Conservation (phyloP, 2,888 invertebrate species). For the Cylloceria caligata region DNA sequence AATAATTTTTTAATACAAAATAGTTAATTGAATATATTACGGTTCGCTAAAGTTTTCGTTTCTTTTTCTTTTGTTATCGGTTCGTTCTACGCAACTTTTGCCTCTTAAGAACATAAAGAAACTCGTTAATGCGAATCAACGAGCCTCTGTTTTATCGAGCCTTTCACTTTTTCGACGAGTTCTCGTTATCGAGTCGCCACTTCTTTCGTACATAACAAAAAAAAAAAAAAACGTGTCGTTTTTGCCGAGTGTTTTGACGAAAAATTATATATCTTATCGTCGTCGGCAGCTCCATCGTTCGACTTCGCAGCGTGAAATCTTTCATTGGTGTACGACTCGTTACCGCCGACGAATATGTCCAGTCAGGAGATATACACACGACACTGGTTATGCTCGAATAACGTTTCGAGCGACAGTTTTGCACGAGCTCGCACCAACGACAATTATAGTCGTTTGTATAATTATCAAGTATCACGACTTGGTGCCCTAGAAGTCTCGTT, state of each 20-base stretch:
- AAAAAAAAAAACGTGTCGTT: neutral
- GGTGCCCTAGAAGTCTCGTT: slow-evolving; percentile 45
- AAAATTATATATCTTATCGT: slow-evolving; percentile 17
- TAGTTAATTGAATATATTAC: too few relatives aligned
- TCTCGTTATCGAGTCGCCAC: slow-evolving; percentile 7
- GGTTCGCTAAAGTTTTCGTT: too few relatives aligned
- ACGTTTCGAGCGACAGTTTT: slow-evolving; percentile 58
- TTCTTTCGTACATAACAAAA: slow-evolving; percentile 15
- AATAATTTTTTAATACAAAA: too few relatives aligned
- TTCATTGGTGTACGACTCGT: neutral
- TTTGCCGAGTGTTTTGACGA: neutral
- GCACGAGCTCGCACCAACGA: slow-evolving; percentile 48
- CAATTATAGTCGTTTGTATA: slow-evolving; percentile 51
- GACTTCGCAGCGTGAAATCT: slow-evolving; percentile 34
- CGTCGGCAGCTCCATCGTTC: neutral
- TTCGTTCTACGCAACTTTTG: too few relatives aligned
- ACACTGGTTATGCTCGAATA: slow-evolving; percentile 60
- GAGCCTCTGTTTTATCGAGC: neutral
- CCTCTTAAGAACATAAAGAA: too few relatives aligned
- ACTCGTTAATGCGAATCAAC: too few relatives aligned
- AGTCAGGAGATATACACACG: slow-evolving; percentile 1
- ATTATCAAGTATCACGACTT: slow-evolving; percentile 51
- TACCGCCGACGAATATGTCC: slow-evolving; percentile 23
- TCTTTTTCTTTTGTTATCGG: too few relatives aligned
- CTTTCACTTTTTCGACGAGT: slow-evolving; percentile 55